A percentile compares a stretch with the other conserved stretches of the same genome.
These are phyloP conservation scores for Pseudomyrmex sp. DNA, from an alignment of 1,140 invertebrate genomes.

Conservation along the genomic window DNA sequence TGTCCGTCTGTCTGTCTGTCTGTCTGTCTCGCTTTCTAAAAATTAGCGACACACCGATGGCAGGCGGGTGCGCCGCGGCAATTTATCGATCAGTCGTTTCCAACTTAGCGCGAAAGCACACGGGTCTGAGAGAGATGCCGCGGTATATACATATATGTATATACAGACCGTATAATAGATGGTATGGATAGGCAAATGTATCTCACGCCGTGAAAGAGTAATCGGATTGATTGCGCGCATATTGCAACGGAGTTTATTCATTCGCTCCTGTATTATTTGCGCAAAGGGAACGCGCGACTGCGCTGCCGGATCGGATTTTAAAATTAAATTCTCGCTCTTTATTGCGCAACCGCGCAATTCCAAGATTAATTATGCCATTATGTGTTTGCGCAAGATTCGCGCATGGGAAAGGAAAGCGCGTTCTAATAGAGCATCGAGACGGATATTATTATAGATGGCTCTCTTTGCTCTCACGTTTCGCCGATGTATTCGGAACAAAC, in stretches of 20 bases:
- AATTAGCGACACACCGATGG: slow-evolving; percentile 25
- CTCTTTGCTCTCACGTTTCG: neutral
- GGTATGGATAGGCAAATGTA: neutral
- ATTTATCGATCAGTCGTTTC: slow-evolving; percentile 25
- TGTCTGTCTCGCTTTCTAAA: slow-evolving; percentile 41
- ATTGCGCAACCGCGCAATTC: too few relatives aligned
- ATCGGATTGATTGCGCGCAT: neutral
- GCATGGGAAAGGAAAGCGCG: neutral
- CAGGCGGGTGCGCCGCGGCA: slow-evolving; percentile 19
- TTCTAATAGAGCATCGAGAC: neutral
- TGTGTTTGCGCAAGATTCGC: neutral
- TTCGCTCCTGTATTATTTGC: neutral
- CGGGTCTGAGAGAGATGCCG: neutral
- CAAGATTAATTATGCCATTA: too few relatives aligned
- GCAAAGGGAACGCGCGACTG: neutral
- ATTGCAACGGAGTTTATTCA: neutral
- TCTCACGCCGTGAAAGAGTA: neutral
- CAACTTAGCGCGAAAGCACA: neutral
- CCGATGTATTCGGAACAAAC: neutral
- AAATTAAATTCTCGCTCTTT: too few relatives aligned
- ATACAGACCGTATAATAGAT: neutral
- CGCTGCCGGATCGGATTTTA: too few relatives aligned
- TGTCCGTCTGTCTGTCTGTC: too few relatives aligned
- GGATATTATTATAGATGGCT: too few relatives aligned
- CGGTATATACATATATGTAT: neutral